Evolutionary conservation across 2,113 vertebrate species (phyloP).

Genomic region (Pluvialis apricaria): DNA sequence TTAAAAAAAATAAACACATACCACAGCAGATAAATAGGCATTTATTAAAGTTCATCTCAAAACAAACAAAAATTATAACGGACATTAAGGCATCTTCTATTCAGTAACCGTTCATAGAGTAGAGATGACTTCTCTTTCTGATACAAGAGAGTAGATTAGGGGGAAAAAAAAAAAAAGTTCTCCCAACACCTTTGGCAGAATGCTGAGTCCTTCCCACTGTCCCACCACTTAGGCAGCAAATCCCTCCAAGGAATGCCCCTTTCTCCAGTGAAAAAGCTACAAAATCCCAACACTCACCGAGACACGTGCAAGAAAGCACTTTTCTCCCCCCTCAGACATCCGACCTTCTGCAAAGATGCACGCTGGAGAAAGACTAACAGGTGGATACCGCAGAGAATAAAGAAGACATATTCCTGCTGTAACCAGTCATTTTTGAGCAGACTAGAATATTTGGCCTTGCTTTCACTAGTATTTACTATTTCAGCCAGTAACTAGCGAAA

Average conservation of each 20-base stretch:
- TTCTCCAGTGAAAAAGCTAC: not conserved
- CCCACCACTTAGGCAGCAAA: not conserved
- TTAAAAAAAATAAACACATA: not conserved
- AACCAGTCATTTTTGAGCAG: not conserved
- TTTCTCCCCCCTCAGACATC: not conserved
- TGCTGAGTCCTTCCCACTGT: not conserved
- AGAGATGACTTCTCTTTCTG: slow-evolving; percentile 37
- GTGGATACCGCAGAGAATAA: not conserved
- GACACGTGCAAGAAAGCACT: not conserved
- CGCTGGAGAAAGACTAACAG: not conserved
- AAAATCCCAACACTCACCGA: not conserved
- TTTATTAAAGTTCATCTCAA: slow-evolving; percentile 67
- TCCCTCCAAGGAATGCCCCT: not conserved
- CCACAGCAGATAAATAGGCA: slow-evolving; percentile 54
- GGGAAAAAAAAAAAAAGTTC: not conserved
- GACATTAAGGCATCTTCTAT: slow-evolving; percentile 73
- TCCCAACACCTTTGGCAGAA: not conserved
- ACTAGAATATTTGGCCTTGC: not conserved
- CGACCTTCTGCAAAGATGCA: not conserved
- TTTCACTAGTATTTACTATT: not conserved
- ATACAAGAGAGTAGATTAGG: not conserved
- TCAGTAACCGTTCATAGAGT: slow-evolving; percentile 6
- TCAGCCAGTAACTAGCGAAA: not conserved
- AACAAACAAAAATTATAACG: slow-evolving; percentile 55
- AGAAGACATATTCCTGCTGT: not conserved